These are phyloP conservation scores for Melanotaenia trifasciata DNA, from an alignment of 2,797 vertebrate species.

Conservation along the genomic window DNA sequence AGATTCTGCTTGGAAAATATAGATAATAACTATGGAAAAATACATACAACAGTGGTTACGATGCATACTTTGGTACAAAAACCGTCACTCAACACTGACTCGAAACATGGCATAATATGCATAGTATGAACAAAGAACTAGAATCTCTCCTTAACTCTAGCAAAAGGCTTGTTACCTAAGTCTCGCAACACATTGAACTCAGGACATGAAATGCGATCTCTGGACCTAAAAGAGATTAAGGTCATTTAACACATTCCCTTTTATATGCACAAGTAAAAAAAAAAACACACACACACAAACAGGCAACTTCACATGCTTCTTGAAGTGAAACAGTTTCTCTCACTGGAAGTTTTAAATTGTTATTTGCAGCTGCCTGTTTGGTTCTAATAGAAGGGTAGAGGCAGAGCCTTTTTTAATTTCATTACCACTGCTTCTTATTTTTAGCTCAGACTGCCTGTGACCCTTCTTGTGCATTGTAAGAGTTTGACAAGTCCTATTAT, in stretches of 20 bases:
- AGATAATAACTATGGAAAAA: too few species aligned
- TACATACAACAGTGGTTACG: background rate
- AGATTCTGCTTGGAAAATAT: background rate
- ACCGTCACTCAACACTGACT: too few species aligned
- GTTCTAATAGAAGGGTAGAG: slow-evolving; percentile 64
- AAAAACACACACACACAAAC: slow-evolving; percentile 7
- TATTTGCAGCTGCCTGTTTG: slow-evolving; percentile 64
- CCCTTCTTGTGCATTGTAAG: slow-evolving; percentile 68
- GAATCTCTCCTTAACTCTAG: background rate
- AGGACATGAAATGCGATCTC: background rate
- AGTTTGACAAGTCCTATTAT: slow-evolving; percentile 77
- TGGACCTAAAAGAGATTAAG: background rate
- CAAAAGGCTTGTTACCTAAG: background rate
- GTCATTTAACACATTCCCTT: background rate
- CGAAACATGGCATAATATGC: too few species aligned
- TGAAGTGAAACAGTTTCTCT: slow-evolving; percentile 44
- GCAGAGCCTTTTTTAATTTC: slow-evolving; percentile 70
- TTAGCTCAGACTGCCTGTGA: slow-evolving; percentile 67
- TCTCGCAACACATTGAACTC: background rate
- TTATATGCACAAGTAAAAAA: background rate
- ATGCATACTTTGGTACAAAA: too few species aligned
- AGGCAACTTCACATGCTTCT: slow-evolving; percentile 8
- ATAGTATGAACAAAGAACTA: too few species aligned
- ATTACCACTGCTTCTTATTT: slow-evolving; percentile 72
- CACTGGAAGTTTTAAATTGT: slow-evolving; percentile 58